Base-by-base conservation (phyloP, 2,113 vertebrate species). In the Opisthocomus hoazin region DNA sequence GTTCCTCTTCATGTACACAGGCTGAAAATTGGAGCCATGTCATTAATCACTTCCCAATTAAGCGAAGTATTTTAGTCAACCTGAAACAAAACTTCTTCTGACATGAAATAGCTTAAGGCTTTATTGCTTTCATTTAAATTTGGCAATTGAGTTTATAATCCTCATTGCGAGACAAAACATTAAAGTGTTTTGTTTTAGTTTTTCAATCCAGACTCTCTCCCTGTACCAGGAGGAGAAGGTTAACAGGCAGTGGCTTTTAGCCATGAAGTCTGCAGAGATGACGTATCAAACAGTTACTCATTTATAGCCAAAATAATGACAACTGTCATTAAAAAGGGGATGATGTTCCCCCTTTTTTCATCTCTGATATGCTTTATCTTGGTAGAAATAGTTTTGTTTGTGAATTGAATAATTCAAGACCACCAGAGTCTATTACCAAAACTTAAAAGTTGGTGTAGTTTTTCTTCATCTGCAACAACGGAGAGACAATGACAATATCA, bases 401-500 rank as follows among this genome's bases (percentile, higher is more conserved):
- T 39, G 26, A 89, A 37, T 14, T 3, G 3, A 80, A 18, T 39
- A 56, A 79, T 20, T 51, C 41, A 54, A 18, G 15, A 37, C 21
- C 64, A 81, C 9, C 58, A 71, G 69, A 82, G 19, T 7, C 26
- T 57, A n/a, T 46, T 39, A 63, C 23, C 41, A 80, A 73, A 93
- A 57, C 36, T 18, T 43, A 97, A 20, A 92, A 87, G 60, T 58
- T 70, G 7, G 53, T 51, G 70, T 84, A 29, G 51, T 24, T 92
- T 86, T 95, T 98, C 95, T 98, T 98, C 78, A 89, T 13, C 53
- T 98, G 97, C 48, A 97, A 91, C 10, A 97, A 95, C 0, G 98
- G 98, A 39, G 98, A 97, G 71, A 98, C 96, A 2, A 99, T 93
- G 23, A 98, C 82, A 30, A 98, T 96, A 48, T 99, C 99, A 43